Base-by-base conservation (phyloP, 2,113 vertebrate species). In the Athene noctua region DNA sequence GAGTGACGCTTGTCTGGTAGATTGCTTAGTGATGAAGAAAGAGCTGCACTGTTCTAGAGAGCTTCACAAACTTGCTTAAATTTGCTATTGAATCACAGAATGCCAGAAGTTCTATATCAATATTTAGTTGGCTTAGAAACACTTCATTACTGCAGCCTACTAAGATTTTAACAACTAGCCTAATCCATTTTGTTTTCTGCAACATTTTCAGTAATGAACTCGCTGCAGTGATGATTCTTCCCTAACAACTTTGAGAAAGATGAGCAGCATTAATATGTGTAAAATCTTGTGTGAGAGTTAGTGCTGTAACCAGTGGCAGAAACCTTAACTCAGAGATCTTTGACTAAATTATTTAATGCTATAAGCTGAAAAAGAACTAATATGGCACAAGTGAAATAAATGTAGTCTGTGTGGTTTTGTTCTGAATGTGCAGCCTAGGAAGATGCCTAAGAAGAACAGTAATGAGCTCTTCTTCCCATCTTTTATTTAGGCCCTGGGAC, bases 201-300 rank as follows among this genome's bases (percentile, higher is more conserved):
- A 65, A 38, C 27, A 32, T 79, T 82, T 93, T 81, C 20, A 47
- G 6, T 29, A 25, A 51, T 21, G 40, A 88, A 10, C 6, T 67
- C 25, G 17, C 11, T 40, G 54, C 13, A 68, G 40, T 16, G 46
- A 11, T 68, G 23, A 59, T 93, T 90, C 5, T 68, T 82, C 11
- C 21, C 11, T 52, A 80, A 57, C 7, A 57, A 18, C 5, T 74
- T 62, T 62, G 70, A 66, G 59, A 52, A 13, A 29, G 54, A 34
- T 47, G 0, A 1, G 8, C 36, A 52, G 29, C 29, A 14, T 54
- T 18, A 27, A 13, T 40, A 16, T 3, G 5, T 34, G 11, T 68
- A 51, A 80, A 21, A 52, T 1, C 8, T 81, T 78, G 18, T 1
- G 1, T 0, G 3, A 25, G 15, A 61, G 15, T 57, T 81, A 40